phyloP scores from a whole-genome alignment of 2,113 vertebrate species.

The Delphinus delphis region DNA sequence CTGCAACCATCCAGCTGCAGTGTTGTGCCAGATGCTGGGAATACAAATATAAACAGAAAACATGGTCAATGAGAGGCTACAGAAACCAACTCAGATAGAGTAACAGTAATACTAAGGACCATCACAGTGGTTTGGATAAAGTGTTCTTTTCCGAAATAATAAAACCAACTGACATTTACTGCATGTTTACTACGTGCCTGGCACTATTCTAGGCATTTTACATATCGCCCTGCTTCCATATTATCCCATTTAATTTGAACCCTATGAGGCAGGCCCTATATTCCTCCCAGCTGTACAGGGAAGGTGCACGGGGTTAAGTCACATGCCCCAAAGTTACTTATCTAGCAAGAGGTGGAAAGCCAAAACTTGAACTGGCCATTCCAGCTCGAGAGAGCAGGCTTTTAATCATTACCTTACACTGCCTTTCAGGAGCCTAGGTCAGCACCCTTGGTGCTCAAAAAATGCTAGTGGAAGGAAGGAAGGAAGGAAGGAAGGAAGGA shows the following conservation, averaged over 20 bases:
- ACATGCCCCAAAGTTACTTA: not conserved
- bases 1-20: not conserved
- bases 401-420: not conserved
- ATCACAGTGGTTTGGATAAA: not conserved
- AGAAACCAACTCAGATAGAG: not conserved
- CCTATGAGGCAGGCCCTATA: not conserved
- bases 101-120: conserved; percentile 4
- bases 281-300: not conserved
- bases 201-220: conserved; percentile 7
- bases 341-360: not conserved
- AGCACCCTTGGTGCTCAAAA: not conserved
- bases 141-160: conserved; percentile 33
- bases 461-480: not conserved
- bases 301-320: not conserved
- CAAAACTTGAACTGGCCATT: not conserved
- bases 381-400: not conserved
- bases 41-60: conserved; percentile 45
- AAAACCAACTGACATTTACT: not conserved
- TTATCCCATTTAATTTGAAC: not conserved
- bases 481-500: too few relatives aligned
- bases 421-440: not conserved
- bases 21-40: not conserved
- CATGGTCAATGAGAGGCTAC: not conserved
- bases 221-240: not conserved
- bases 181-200: not conserved